Base-by-base conservation (phyloP, 1,140 invertebrate species). In the Schlechtendalia chinensis region DNA sequence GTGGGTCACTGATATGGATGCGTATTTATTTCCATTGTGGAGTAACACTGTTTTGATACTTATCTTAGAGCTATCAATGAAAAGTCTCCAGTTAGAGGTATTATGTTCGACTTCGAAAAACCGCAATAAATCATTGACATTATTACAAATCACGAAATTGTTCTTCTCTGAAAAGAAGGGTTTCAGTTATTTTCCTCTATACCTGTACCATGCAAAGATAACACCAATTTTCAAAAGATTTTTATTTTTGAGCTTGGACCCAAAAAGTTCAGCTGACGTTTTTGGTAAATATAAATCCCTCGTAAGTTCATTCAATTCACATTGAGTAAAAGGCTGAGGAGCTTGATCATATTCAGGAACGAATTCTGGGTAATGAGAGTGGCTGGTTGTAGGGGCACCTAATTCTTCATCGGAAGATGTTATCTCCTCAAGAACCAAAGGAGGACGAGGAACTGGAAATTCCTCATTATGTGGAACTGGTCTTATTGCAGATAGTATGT, bases 41-140 rank as follows among this genome's bases (percentile, higher is more conserved):
- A 85, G 77, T 17, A 86, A 74, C n/a, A 85, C 84, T n/a, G 82
- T 83, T 83, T 86, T 85, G 6, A 86, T 82, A 50, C 10, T 11
- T 10, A 11, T 8, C 61, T 63, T 63, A n/a, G 10, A 63, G 27
- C 61, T 63, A 22, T 63, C 61, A 29, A 63, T 63, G n/a, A 63
- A 63, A n/a, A 63, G 61, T 22, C 61, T 11, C 61, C 61, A 63
- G 19, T 63, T 63, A 10, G 11, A 22, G 10, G 11, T 12, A 22
- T n/a, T n/a, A n/a, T n/a, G n/a, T n/a, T n/a, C n/a, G n/a, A n/a
- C n/a, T n/a, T n/a, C n/a, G n/a, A n/a, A n/a, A n/a, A n/a, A n/a
- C n/a, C n/a, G n/a, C n/a, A n/a, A n/a, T 12, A 63, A 22, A 29
- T 22, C 19, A 11, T 8, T 22, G 27, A 63, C 27, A 63, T 63